phyloP scores from a whole-genome alignment of 2,113 vertebrate genomes.

The Menura novaehollandiae region DNA sequence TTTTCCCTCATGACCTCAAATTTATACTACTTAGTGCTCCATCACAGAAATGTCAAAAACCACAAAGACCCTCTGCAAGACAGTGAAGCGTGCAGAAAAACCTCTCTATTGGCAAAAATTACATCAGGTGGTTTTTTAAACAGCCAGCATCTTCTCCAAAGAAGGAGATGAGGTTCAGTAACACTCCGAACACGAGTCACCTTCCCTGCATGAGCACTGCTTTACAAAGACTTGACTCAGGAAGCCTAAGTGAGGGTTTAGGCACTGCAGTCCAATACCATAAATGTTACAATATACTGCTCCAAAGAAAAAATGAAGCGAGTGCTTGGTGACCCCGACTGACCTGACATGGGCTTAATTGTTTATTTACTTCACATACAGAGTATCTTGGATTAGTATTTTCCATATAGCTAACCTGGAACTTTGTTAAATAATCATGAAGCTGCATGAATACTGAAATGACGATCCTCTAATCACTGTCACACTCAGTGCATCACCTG shows the following conservation, averaged over 20 bases:
- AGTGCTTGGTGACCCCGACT: not conserved
- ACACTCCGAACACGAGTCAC: not conserved
- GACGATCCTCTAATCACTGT: not conserved
- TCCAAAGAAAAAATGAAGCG: accelerated
- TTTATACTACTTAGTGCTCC: not conserved
- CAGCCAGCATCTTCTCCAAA: not conserved
- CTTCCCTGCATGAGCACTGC: not conserved
- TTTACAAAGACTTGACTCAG: not conserved
- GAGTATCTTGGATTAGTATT: not conserved
- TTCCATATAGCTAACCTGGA: not conserved
- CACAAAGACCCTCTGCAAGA: not conserved
- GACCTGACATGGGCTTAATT: not conserved
- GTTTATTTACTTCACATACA: not conserved
- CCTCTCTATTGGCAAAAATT: not conserved
- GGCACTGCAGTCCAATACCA: not conserved
- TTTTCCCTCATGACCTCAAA: not conserved
- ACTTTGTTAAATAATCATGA: not conserved
- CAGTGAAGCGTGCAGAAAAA: not conserved
- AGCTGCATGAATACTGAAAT: not conserved
- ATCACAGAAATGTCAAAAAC: not conserved
- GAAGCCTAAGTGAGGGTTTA: not conserved
- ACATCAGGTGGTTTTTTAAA: not conserved
- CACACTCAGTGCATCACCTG: not conserved
- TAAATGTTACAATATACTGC: not conserved
- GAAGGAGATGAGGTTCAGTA: not conserved